phyloP scores from a whole-genome alignment of 2,797 vertebrate species.

The Acropternis orthonyx region DNA sequence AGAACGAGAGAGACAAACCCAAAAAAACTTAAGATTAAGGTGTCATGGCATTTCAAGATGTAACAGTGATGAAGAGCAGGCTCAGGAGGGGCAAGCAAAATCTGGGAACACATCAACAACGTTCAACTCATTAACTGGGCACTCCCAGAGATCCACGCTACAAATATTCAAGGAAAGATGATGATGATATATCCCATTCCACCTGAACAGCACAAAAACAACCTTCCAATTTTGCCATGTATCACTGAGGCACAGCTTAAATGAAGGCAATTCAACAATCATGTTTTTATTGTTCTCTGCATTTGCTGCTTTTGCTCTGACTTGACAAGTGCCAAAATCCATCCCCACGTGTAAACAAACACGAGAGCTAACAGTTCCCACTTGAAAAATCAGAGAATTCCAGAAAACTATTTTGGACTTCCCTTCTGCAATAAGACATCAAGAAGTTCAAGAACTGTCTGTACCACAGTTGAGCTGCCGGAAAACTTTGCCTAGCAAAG shows the following conservation, averaged over 20 bases:
- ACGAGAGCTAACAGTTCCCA: neutral
- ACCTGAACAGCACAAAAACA: neutral
- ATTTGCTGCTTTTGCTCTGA: neutral
- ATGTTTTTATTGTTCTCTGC: neutral
- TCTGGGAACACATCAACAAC: neutral
- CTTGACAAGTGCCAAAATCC: neutral
- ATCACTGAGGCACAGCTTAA: fast-evolving
- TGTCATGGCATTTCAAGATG: neutral
- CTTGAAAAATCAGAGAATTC: neutral
- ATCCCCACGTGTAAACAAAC: neutral
- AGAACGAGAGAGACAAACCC: neutral
- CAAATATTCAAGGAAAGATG: neutral
- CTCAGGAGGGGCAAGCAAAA: neutral
- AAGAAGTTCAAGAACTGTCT: constrained; percentile 25
- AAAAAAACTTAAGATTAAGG: neutral
- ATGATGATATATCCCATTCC: neutral
- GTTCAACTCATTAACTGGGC: neutral
- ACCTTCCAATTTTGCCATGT: neutral
- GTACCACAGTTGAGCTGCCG: neutral
- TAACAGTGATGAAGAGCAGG: neutral
- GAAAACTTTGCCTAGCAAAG: neutral
- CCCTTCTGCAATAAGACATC: neutral
- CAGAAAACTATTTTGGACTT: neutral
- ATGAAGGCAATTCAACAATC: neutral
- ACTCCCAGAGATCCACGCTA: neutral